phyloP scores from a whole-genome alignment of 2,797 vertebrate species.

The Prionace glauca region DNA sequence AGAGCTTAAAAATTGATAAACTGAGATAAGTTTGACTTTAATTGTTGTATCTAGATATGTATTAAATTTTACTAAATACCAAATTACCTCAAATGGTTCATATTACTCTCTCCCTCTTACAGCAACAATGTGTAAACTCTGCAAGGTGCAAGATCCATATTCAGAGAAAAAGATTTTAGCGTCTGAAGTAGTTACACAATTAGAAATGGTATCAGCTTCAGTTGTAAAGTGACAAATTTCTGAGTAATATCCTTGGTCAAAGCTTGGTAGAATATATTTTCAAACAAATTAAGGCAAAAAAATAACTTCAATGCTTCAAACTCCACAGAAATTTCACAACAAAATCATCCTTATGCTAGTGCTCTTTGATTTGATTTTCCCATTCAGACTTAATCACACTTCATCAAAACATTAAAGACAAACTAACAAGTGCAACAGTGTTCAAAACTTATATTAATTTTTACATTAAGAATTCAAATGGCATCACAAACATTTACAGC shows the following conservation, averaged over 20 bases:
- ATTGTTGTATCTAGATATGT: background rate
- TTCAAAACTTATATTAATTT: background rate
- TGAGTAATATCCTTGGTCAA: background rate
- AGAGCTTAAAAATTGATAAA: background rate
- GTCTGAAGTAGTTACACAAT: background rate
- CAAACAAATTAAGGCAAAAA: constrained; percentile 16
- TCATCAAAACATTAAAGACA: background rate
- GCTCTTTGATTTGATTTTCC: background rate
- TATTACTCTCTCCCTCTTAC: background rate
- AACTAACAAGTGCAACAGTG: background rate
- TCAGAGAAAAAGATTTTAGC: background rate
- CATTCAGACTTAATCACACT: background rate
- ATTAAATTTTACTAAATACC: background rate
- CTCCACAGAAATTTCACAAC: background rate
- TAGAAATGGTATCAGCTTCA: background rate
- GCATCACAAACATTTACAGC: background rate
- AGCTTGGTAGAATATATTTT: background rate
- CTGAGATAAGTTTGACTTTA: background rate
- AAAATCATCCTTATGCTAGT: background rate
- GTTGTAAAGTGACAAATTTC: background rate
- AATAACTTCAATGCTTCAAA: background rate
- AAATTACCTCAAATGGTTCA: background rate
- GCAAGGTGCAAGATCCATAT: background rate
- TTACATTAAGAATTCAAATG: background rate
- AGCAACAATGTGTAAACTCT: background rate